Base-by-base conservation (phyloP, 2,888 invertebrate genomes). In the Epistrophella euchroma region DNA sequence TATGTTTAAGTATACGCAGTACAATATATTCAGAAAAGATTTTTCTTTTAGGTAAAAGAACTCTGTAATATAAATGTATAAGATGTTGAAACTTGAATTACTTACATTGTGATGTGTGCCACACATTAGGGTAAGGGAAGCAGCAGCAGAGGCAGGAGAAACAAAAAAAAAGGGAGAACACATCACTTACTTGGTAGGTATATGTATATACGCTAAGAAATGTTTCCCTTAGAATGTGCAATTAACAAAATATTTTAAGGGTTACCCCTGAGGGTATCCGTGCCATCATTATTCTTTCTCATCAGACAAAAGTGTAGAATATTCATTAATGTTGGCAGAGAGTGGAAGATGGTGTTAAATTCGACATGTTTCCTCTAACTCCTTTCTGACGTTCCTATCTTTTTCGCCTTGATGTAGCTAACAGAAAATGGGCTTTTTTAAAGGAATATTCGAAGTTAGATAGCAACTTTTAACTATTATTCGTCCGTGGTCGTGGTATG, bases 191-290 rank as follows among this genome's bases (percentile, higher is more conserved):
- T 52, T n/a, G n/a, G 15, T 52, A 10, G 0, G 9, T 45, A 45
- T 2, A 9, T 17, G 7, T 13, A 6, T 52, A 25, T 28, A 50
- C 22, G 9, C 35, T 10, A 37, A 68, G 68, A 52, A 68, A 68
- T 56, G 56, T 45, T 56, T 56, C 68, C 68, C 43, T 68, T 43
- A 56, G 74, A 79, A 84, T 84, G 75, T 80, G 80, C 84, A 80
- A 85, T 79, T 79, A 80, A 76, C 84, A 68, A 80, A 84, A 85
- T 80, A 80, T 85, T 85, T 80, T 75, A 80, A 72, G 84, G 71
- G 50, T 71, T 75, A 60, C 56, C 60, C 75, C 72, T 72, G 58
- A 64, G 80, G 84, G 75, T 52, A 77, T 64, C 71, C 79, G 62
- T 47, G 79, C 55, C 45, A 76, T 72, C 71, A 64, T 76, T 80